A percentile compares a stretch with the other conserved stretches of the same genome.
Conservation (phyloP, 2,113 vertebrate genomes). For the Ochotona curzoniae region DNA sequence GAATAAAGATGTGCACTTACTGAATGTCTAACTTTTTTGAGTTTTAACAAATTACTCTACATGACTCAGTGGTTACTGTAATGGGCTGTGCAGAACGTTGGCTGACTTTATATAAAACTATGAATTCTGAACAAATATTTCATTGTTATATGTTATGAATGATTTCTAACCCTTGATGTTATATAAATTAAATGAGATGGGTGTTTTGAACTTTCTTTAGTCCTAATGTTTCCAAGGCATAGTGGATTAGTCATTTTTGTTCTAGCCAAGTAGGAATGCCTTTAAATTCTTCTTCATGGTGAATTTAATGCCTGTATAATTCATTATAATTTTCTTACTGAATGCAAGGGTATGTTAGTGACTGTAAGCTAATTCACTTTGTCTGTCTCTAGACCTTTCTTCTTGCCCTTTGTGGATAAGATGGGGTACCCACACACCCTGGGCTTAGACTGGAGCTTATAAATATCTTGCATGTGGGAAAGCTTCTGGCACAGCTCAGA, state of each 20-base stretch:
- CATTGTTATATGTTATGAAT: not conserved
- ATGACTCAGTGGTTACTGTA: not conserved
- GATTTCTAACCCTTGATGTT: not conserved
- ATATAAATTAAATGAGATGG: not conserved
- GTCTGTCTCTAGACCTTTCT: not conserved
- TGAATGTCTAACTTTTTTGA: not conserved
- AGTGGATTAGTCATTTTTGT: not conserved
- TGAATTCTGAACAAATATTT: not conserved
- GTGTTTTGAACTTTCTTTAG: not conserved
- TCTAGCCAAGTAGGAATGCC: conserved; percentile 9
- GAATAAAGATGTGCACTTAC: not conserved
- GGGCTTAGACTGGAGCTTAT: not conserved
- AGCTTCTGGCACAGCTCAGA: not conserved
- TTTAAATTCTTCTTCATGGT: conserved; percentile 7
- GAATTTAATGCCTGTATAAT: not conserved
- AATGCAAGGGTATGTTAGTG: not conserved
- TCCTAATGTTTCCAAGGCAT: not conserved
- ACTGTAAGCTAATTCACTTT: not conserved
- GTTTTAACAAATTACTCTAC: not conserved
- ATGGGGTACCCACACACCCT: not conserved
- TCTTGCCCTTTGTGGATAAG: not conserved
- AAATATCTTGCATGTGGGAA: not conserved
- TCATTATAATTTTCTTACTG: not conserved
- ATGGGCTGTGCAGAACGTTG: not conserved
- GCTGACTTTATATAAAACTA: conserved; percentile 6